Conservation (phyloP, 37 sponge, comb jelly and placozoan species). For the Petrosia ficiformis region DNA sequence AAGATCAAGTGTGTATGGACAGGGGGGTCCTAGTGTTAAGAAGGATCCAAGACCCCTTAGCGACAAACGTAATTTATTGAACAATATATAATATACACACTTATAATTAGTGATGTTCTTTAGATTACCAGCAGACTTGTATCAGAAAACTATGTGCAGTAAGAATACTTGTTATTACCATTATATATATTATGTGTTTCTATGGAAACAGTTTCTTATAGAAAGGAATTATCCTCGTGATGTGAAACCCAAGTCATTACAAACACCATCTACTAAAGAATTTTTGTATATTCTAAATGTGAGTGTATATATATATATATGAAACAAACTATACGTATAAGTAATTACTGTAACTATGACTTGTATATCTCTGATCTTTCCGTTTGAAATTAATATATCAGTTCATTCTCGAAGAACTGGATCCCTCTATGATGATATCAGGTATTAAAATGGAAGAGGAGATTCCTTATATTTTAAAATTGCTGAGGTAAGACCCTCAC, state of each 20-base stretch:
- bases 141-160: slow-evolving; percentile 56
- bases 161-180: neutral
- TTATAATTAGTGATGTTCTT: neutral
- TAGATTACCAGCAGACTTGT: slow-evolving; percentile 39
- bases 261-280: slow-evolving; percentile 56
- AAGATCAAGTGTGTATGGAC: slow-evolving; percentile 68
- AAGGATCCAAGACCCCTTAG: slow-evolving; percentile 70
- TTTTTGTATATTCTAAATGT: slow-evolving; percentile 67
- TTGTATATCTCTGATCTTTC: no score
- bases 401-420: slow-evolving; percentile 55
- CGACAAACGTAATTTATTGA: slow-evolving; percentile 61
- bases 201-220: slow-evolving; percentile 34
- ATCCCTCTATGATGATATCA: slow-evolving; percentile 19
- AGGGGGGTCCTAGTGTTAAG: slow-evolving; percentile 27
- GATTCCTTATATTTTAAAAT: slow-evolving; percentile 44
- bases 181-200: no score
- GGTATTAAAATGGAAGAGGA: slow-evolving; percentile 74
- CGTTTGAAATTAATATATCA: slow-evolving; percentile 6
- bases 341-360: no score
- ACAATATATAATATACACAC: neutral
- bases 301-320: neutral
- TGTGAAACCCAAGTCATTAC: slow-evolving; percentile 42
- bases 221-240: slow-evolving; percentile 33
- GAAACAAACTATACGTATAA: neutral
- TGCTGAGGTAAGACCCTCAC: slow-evolving; percentile 27